These are phyloP conservation scores for Passer montanus DNA, from an alignment of 2,113 vertebrate genomes.

Conservation along the genomic window DNA sequence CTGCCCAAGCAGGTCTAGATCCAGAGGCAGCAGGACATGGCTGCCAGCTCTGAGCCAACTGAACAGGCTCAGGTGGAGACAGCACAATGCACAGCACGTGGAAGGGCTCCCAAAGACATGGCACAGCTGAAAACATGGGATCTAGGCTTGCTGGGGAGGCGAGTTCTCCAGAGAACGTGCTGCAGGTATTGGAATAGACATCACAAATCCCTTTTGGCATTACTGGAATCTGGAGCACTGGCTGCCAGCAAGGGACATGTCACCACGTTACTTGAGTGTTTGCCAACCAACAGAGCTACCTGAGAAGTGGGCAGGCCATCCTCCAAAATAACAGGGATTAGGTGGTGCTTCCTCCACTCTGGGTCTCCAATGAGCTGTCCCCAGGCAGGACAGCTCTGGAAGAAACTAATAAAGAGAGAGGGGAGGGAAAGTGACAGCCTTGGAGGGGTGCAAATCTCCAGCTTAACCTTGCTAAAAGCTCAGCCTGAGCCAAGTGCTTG, in stretches of 20 bases:
- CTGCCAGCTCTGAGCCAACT: background rate
- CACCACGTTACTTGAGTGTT: background rate
- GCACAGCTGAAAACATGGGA: background rate
- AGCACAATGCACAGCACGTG: background rate
- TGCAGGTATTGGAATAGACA: fast-evolving
- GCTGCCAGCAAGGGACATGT: fast-evolving
- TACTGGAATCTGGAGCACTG: background rate
- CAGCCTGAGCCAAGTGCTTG: background rate
- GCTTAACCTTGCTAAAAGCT: background rate
- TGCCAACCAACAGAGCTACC: background rate
- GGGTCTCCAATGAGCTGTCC: background rate
- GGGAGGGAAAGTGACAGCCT: background rate
- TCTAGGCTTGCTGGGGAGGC: background rate
- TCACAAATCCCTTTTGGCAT: background rate
- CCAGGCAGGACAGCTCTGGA: background rate
- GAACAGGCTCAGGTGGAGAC: background rate
- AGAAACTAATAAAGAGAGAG: background rate
- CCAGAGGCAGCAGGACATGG: background rate
- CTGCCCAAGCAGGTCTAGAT: background rate
- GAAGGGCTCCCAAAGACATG: background rate
- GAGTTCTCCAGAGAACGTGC: background rate
- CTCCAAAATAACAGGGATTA: background rate
- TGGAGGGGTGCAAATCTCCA: background rate
- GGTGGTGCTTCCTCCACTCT: fast-evolving
- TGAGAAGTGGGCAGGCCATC: background rate